A percentile compares a stretch with the other conserved stretches of the same genome.
Conservation (phyloP, 2,797 vertebrate species). For the Neosalanx taihuensis region DNA sequence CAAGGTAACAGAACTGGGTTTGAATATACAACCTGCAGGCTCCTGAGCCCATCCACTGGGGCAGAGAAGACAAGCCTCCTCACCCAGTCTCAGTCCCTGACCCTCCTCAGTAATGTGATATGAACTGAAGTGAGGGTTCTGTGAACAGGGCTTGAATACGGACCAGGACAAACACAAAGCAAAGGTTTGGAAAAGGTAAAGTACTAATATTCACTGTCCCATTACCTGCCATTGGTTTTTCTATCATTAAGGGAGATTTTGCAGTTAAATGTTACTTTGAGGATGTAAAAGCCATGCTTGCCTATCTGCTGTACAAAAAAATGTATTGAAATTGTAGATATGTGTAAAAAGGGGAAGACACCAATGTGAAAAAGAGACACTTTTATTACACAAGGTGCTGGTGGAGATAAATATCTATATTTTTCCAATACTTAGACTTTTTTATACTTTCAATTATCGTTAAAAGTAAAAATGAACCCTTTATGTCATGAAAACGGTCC, state of each 20-base stretch:
- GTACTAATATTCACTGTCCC: slow-evolving; percentile 60
- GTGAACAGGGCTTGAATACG: background rate
- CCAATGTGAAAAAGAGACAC: slow-evolving; percentile 74
- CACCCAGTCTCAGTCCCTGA: background rate
- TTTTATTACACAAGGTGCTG: slow-evolving; percentile 84
- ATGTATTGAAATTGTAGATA: slow-evolving; percentile 91
- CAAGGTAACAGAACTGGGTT: slow-evolving; percentile 70
- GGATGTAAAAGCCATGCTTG: slow-evolving; percentile 95
- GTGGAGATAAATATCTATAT: slow-evolving; percentile 84
- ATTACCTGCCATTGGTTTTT: slow-evolving; percentile 82
- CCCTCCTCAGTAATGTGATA: background rate
- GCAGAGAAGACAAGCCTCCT: background rate
- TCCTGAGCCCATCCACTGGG: slow-evolving; percentile 56
- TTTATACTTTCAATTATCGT: slow-evolving; percentile 88
- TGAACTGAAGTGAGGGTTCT: background rate
- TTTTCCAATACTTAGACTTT: slow-evolving; percentile 88
- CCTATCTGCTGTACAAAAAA: slow-evolving; percentile 85
- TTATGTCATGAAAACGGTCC: slow-evolving; percentile 84
- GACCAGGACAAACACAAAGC: background rate
- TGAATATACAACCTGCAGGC: slow-evolving; percentile 76
- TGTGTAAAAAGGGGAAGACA: slow-evolving; percentile 73
- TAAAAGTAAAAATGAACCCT: slow-evolving; percentile 81
- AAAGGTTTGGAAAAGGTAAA: background rate
- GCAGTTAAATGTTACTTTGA: slow-evolving; percentile 84
- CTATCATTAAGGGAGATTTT: slow-evolving; percentile 70